Evolutionary conservation across 2,113 vertebrate species (phyloP), one percentile per base, ranked within the genome.

Genomic region (Strix aluco): DNA sequence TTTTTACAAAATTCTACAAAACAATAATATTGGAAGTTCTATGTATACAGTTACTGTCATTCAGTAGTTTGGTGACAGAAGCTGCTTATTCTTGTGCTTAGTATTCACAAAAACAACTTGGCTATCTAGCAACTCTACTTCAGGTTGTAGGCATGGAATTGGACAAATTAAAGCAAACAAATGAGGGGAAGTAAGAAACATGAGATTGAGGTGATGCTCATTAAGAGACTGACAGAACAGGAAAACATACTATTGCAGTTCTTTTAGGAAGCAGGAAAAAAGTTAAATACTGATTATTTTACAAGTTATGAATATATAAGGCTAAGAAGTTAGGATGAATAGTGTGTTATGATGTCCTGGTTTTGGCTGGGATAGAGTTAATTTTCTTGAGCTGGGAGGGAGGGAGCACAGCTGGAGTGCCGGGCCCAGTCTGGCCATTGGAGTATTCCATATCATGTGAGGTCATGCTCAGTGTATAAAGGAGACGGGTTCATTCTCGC

Each of bases 11-110:
- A 38, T 38, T 67, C 18, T 67, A 58, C 9, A 67, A 74, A 38
- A 4, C 6, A 40, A 49, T 42, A n/a, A n/a, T 13, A 3, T 49
- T 40, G 23, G 4, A 81, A 57, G 15, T 57, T 49, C 49, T 57
- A 9, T 12, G 12, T 42, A 19, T 42, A 63, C 34, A 21, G 16
- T 36, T 61, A 54, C 14, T 0, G 0, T 54, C 23, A 57, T 49
- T 63, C 25, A 65, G 26, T 34, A 67, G 18, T 74, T 46, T 52
- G 32, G 15, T 38, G 23, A 23, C 46, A 82, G 27, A 74, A 75
- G 2, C 5, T 69, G 38, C 20, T 38, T 52, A 38, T 82, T 67
- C 36, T 74, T 89, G 26, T 52, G 10, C 17, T 40, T 67, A 54
- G 22, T 40, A 38, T 47, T 40, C 40, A 62, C 46, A 70, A 83